Evolutionary conservation across 1,140 invertebrate genomes (phyloP).

Genomic region (Aphaenogaster floridana): DNA sequence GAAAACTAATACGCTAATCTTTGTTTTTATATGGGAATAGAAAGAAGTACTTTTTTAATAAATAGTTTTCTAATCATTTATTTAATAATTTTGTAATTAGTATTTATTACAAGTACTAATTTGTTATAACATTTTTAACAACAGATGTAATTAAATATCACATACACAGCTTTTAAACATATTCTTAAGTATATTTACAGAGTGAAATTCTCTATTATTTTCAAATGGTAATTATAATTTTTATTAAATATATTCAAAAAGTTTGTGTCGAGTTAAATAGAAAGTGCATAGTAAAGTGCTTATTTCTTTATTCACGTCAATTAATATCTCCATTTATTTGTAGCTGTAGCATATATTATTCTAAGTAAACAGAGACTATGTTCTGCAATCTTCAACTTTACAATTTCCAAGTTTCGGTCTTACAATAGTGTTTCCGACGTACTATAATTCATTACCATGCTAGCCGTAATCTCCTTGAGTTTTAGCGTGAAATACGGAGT

Average conservation of each 20-base stretch:
- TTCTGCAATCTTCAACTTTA: slow-evolving; percentile 57
- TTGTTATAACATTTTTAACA: neutral
- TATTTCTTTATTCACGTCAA: slow-evolving; percentile 24
- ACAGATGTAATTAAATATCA: neutral
- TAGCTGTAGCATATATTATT: slow-evolving; percentile 26
- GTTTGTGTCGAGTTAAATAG: neutral
- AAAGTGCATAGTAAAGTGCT: neutral
- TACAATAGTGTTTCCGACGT: slow-evolving; percentile 58
- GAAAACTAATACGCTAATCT: slow-evolving; percentile 47
- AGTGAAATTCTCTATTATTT: neutral
- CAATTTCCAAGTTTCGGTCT: slow-evolving; percentile 56
- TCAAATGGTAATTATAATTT: neutral
- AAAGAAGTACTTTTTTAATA: too few species aligned
- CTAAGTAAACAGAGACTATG: slow-evolving; percentile 27
- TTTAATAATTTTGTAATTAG: neutral
- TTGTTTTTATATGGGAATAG: neutral
- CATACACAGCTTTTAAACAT: neutral
- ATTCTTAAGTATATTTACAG: neutral
- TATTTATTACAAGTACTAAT: slow-evolving; percentile 10
- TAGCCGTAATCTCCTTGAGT: slow-evolving; percentile 54
- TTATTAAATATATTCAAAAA: neutral
- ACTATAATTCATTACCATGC: slow-evolving; percentile 74
- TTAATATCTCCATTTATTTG: slow-evolving; percentile 29
- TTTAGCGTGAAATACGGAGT: slow-evolving; percentile 55
- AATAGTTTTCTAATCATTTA: neutral